Conservation (phyloP, 2,888 invertebrate genomes). For the Phlogophora meticulosa region DNA sequence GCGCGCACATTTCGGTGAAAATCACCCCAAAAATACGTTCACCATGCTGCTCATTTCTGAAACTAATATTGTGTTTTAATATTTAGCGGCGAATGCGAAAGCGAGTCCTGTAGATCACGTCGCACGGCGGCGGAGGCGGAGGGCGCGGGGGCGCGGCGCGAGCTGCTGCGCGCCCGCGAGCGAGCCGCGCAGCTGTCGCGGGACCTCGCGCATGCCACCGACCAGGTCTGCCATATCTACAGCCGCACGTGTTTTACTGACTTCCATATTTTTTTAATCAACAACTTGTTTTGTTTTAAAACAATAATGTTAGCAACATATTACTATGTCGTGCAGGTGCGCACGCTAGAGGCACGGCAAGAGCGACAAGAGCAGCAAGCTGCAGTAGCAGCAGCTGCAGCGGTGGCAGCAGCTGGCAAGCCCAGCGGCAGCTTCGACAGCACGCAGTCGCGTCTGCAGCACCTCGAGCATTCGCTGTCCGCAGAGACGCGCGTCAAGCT, state of each 20-base stretch:
- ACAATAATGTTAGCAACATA: no score
- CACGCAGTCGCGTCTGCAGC: slow-evolving; percentile 97
- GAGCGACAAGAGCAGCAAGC: slow-evolving; percentile 66
- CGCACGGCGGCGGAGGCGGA: slow-evolving; percentile 87
- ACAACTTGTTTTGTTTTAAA: no score
- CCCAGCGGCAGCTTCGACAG: slow-evolving; percentile 91
- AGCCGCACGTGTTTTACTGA: no score
- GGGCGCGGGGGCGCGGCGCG: slow-evolving; percentile 90
- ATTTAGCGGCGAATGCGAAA: slow-evolving; percentile 82
- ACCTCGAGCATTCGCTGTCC: slow-evolving; percentile 98
- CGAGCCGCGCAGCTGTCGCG: slow-evolving; percentile 73
- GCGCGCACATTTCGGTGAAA: no score
- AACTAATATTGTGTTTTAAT: no score
- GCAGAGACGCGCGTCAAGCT: slow-evolving; percentile 99
- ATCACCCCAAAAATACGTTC: no score
- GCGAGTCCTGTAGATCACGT: slow-evolving; percentile 90
- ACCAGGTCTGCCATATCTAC: slow-evolving; percentile 75
- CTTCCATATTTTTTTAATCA: no score
- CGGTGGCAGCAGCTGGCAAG: slow-evolving; percentile 32
- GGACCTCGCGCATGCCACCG: slow-evolving; percentile 75
- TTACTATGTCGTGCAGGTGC: slow-evolving; percentile 58
- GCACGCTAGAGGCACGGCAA: slow-evolving; percentile 70
- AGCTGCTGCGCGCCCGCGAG: slow-evolving; percentile 79
- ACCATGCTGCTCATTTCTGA: no score
- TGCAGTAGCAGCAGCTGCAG: slow-evolving; percentile 19